Percentiles rank a stretch among this genome's conserved stretches.
Evolutionary conservation across 2,113 vertebrate genomes (phyloP).

Genomic region (Amblyornis subalaris): DNA sequence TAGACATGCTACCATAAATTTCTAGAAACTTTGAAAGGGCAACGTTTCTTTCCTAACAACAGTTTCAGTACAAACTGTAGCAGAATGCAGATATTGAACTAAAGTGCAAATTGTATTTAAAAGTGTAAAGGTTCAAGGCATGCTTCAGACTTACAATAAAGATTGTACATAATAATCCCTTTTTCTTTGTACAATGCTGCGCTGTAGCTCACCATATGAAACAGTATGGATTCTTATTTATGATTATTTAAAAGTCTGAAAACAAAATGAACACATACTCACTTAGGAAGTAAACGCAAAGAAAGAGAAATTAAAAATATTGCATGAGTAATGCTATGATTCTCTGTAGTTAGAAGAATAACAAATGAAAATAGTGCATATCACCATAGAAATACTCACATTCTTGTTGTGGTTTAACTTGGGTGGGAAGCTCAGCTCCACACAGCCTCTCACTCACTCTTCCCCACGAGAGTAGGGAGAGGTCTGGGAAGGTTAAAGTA

Average conservation of each 20-base stretch:
- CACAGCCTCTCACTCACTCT: fast-evolving
- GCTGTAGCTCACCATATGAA: not conserved
- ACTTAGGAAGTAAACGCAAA: not conserved
- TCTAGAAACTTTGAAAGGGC: not conserved
- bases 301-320: not conserved
- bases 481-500: not conserved
- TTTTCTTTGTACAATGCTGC: not conserved
- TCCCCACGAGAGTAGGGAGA: not conserved
- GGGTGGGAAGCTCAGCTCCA: not conserved
- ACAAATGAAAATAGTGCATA: not conserved
- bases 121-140: not conserved
- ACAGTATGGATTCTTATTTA: not conserved
- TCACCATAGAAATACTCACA: not conserved
- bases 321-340: not conserved
- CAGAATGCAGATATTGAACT: not conserved
- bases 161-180: not conserved
- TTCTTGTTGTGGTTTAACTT: not conserved
- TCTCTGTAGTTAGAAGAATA: not conserved
- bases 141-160: not conserved
- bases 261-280: not conserved
- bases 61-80: not conserved
- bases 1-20: not conserved
- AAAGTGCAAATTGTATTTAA: not conserved
- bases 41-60: not conserved
- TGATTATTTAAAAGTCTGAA: not conserved